Conservation (phyloP, 2,888 invertebrate species). For the Euzetes globulus region DNA sequence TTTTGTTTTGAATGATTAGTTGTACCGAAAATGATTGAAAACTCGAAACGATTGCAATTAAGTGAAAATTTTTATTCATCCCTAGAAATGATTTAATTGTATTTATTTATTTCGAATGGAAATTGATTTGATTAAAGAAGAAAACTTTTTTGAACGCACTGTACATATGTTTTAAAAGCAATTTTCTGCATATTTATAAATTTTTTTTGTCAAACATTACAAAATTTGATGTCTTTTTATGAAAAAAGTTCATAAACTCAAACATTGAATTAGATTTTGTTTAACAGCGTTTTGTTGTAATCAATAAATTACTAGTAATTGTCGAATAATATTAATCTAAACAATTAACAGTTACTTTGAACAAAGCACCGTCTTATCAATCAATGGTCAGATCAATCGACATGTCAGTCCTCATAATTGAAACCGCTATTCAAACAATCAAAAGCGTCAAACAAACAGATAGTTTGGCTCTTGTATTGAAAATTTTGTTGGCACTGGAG, state of each 20-base stretch:
- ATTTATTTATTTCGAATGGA: not conserved
- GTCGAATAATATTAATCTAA: slow-evolving; percentile 12
- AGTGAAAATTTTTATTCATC: slow-evolving; percentile 12
- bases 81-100: not conserved
- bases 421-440: not conserved
- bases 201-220: slow-evolving; percentile 19
- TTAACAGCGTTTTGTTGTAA: slow-evolving; percentile 18
- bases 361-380: slow-evolving; percentile 10
- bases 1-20: too few relatives aligned
- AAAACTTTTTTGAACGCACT: slow-evolving; percentile 25
- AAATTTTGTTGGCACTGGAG: slow-evolving; percentile 28
- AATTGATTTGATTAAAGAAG: not conserved
- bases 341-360: slow-evolving; percentile 22
- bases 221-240: slow-evolving; percentile 1
- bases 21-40: too few relatives aligned
- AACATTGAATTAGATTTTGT: slow-evolving; percentile 21
- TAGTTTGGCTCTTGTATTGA: slow-evolving; percentile 28
- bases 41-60: not conserved
- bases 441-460: slow-evolving; percentile 2
- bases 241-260: slow-evolving; percentile 19
- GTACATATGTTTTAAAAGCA: slow-evolving; percentile 22
- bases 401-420: too few relatives aligned
- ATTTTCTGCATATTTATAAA: slow-evolving; percentile 4
- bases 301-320: slow-evolving; percentile 12
- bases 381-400: not conserved